These are phyloP conservation scores for Diceros bicornis DNA, from an alignment of 2,797 vertebrate species.

Conservation along the genomic window DNA sequence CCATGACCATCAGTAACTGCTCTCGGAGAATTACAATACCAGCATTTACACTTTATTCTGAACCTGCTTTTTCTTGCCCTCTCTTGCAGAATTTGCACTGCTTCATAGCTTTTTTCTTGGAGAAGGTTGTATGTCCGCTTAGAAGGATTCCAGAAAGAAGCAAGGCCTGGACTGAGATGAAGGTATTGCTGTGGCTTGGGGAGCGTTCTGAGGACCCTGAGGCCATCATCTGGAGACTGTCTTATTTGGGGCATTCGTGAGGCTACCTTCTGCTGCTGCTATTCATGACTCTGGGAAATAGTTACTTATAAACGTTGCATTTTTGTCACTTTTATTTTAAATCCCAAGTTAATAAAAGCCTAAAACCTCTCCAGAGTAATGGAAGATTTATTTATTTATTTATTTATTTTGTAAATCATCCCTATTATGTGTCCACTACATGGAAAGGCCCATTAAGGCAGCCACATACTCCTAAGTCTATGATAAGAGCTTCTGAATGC, in stretches of 20 bases:
- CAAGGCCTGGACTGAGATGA: rapidly evolving
- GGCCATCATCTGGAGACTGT: rapidly evolving
- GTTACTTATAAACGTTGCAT: not conserved
- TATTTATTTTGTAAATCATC: not conserved
- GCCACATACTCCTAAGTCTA: not conserved
- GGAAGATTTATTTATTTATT: not conserved
- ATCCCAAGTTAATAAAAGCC: constrained; percentile 36
- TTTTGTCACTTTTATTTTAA: constrained; percentile 43
- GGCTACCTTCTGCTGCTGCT: rapidly evolving
- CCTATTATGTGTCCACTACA: not conserved
- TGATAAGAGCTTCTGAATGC: not conserved
- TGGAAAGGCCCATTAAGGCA: constrained; percentile 57
- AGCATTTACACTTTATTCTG: not conserved
- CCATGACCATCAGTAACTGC: rapidly evolving
- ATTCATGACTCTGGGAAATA: not conserved
- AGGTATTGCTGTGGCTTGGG: rapidly evolving
- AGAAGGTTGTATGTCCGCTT: not conserved
- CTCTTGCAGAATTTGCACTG: not conserved
- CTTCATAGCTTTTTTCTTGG: not conserved
- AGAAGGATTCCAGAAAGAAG: not conserved
- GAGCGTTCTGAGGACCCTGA: too few species aligned
- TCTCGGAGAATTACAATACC: too few species aligned
- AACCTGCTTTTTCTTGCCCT: not conserved
- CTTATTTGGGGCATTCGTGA: not conserved
- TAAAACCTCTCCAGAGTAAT: constrained; percentile 59